Percentiles rank a stretch among this genome's conserved stretches.
Conservation (phyloP, 2,888 invertebrate species). For the Noctua janthe region DNA sequence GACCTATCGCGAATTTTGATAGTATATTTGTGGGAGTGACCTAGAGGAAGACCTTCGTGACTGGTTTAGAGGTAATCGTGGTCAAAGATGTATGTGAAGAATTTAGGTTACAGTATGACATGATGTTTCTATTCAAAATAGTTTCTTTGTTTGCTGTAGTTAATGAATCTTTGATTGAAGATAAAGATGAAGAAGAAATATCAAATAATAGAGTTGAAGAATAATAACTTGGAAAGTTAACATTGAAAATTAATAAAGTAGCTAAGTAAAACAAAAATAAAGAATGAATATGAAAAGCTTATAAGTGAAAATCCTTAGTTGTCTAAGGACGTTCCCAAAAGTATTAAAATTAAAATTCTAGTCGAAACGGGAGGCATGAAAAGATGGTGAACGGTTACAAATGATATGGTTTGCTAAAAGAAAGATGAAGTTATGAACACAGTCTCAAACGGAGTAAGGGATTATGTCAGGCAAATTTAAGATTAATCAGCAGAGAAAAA, state of each 20-base stretch:
- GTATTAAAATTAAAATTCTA: background rate
- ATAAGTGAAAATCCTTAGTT: background rate
- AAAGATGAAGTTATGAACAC: background rate
- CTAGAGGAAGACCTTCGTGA: conserved; percentile 2
- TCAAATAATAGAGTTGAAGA: background rate
- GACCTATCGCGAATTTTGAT: conserved; percentile 21
- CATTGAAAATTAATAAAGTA: background rate
- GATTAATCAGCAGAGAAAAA: background rate
- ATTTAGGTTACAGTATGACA: background rate
- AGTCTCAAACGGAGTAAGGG: background rate
- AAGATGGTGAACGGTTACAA: background rate
- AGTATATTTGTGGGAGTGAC: conserved; percentile 1
- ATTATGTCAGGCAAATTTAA: background rate
- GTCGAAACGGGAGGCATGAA: background rate
- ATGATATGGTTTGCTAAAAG: background rate
- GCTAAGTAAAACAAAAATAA: background rate
- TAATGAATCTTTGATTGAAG: background rate
- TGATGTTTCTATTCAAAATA: background rate
- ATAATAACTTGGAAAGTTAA: background rate
- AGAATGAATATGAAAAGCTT: background rate
- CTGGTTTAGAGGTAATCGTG: background rate
- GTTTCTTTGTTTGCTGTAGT: background rate
- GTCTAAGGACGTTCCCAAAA: background rate
- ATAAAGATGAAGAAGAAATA: background rate
- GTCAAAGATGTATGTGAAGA: background rate